Evolutionary conservation across 2,888 invertebrate genomes (phyloP).

Genomic region (Endomychus coccineus): DNA sequence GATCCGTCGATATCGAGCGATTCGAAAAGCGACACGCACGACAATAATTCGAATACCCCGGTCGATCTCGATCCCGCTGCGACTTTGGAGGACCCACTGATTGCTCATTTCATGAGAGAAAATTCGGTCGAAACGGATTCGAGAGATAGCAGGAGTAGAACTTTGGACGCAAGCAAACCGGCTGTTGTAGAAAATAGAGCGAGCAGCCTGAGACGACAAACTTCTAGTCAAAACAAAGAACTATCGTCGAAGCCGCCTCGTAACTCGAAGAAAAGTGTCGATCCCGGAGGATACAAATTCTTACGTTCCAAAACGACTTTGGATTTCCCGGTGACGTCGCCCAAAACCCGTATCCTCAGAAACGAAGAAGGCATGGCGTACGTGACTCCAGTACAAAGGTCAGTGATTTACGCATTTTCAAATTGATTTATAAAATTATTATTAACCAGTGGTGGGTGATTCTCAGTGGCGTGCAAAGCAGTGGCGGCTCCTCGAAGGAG

Average conservation of each 20-base stretch:
- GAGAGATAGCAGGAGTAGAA: background rate
- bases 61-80: background rate
- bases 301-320: constrained; percentile 42
- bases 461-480: too few relatives aligned
- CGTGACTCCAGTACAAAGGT: constrained; percentile 17
- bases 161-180: constrained; percentile 13
- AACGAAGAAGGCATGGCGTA: constrained; percentile 45
- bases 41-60: background rate
- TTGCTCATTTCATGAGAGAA: constrained; percentile 36
- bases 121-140: constrained; percentile 31
- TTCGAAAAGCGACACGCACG: background rate
- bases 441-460: too few relatives aligned
- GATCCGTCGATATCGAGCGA: too few relatives aligned
- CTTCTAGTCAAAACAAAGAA: constrained; percentile 20
- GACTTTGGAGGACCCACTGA: constrained; percentile 32
- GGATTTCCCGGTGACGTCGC: constrained; percentile 31
- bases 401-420: too few relatives aligned
- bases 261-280: constrained; percentile 6
- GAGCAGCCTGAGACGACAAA: constrained; percentile 27
- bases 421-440: too few relatives aligned
- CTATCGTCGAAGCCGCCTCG: constrained; percentile 8
- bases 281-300: constrained; percentile 34
- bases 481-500: too few relatives aligned
- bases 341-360: constrained; percentile 39
- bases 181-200: constrained; percentile 17